Conservation (phyloP, 1,140 invertebrate species). For the Plectus sambesii region DNA sequence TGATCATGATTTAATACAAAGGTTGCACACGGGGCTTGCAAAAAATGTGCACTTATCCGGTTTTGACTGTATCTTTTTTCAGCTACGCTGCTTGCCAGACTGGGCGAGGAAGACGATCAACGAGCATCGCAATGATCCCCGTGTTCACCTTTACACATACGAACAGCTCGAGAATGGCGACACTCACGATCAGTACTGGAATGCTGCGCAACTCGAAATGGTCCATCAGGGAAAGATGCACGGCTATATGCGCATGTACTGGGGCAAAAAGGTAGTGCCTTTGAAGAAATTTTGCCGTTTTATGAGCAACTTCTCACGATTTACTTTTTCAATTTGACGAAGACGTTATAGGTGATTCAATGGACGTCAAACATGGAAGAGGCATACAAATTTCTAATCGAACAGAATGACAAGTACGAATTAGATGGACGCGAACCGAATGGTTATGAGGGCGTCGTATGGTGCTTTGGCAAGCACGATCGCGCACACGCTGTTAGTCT, state of each 20-base stretch:
- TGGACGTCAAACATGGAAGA: neutral
- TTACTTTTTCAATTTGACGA: too few relatives aligned
- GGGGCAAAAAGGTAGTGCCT: neutral
- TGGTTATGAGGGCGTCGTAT: neutral
- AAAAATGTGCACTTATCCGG: too few relatives aligned
- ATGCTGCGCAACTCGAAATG: neutral
- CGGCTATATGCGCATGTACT: neutral
- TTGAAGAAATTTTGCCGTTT: too few relatives aligned
- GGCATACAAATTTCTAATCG: neutral
- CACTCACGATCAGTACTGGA: neutral
- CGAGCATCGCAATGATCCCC: neutral
- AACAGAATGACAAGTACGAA: neutral
- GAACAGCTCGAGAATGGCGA: neutral
- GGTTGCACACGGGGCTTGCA: too few relatives aligned
- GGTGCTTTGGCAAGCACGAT: neutral
- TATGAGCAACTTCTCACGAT: too few relatives aligned
- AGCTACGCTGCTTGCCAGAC: too few relatives aligned
- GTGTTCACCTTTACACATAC: neutral
- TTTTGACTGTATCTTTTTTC: too few relatives aligned
- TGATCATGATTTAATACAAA: too few relatives aligned
- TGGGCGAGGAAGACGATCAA: neutral
- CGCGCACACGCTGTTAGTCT: too few relatives aligned
- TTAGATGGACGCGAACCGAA: neutral
- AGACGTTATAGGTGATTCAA: too few relatives aligned
- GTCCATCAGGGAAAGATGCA: neutral